phyloP scores from a whole-genome alignment of 2,888 invertebrate species.

The Mongoloraphidia duomilia region DNA sequence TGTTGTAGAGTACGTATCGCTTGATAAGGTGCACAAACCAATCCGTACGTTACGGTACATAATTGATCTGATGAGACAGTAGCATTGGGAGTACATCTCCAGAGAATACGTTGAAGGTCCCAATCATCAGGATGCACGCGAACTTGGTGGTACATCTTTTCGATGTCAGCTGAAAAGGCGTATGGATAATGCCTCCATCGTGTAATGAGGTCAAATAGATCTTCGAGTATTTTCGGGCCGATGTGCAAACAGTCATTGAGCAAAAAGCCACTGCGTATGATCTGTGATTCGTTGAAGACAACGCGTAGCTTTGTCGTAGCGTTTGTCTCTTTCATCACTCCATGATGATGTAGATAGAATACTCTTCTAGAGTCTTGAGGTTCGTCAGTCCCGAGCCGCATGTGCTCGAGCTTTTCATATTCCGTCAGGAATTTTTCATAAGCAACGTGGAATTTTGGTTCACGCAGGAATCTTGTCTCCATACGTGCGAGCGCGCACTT shows the following conservation, averaged over 20 bases:
- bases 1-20: conserved; percentile 8
- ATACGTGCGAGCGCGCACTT: too few relatives aligned
- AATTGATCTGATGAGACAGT: conserved; percentile 1
- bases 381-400: too few relatives aligned
- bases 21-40: conserved; percentile 7
- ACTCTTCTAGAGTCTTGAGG: too few relatives aligned
- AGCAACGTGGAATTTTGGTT: too few relatives aligned
- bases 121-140: conserved; percentile 1
- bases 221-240: conserved; percentile 2
- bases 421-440: too few relatives aligned
- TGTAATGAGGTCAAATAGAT: neutral
- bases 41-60: conserved; percentile 10
- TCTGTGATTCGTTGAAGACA: conserved; percentile 1
- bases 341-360: conserved; percentile 1
- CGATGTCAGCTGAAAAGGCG: neutral
- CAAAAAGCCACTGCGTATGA: neutral
- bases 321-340: neutral
- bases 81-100: neutral
- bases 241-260: neutral
- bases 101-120: neutral
- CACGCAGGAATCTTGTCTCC: too few relatives aligned
- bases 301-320: conserved; percentile 3
- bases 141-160: conserved; percentile 6
- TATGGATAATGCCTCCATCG: neutral
- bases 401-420: too few relatives aligned